Base-by-base conservation (phyloP, 2,888 invertebrate species). In the Tetheella fluctuosa region DNA sequence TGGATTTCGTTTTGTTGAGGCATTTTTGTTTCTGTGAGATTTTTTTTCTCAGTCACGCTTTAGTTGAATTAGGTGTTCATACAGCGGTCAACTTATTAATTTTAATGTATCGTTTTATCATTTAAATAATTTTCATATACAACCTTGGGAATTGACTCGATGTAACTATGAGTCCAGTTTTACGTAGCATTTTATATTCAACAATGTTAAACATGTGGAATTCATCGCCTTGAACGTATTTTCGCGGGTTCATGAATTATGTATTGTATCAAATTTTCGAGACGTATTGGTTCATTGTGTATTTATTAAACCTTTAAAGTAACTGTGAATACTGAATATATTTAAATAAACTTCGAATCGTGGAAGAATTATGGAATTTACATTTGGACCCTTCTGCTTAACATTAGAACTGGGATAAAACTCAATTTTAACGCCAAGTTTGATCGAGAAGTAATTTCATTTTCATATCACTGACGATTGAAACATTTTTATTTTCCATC, bases 271-370 rank as follows among this genome's bases (percentile, higher is more conserved):
- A 20, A 7, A 48, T 48, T 48, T 17, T 48, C 48, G 42, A 17
- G 8, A 48, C 20, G 20, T 20, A 48, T 48, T 7, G 48, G 48
- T 48, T 20, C 48, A 1, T 20, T 20, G 48, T 48, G 2, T 48
- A 5, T n/a, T n/a, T n/a, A n/a, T n/a, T 10, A 20, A 48, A 48
- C 48, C 48, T 48, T 48, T 48, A 48, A 48, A 48, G 20, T 48
- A 48, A 48, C 48, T 48, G 42, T 42, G 48, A 48, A 48, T 20
- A 48, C 20, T 42, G 48, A 48, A 48, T 20, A 48, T 48, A 48
- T 48, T 48, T 48, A 20, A 48, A 48, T 20, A 10, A 10, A 20
- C 17, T 42, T 48, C 7, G 17, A 13, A 15, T 39, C 39, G 10
- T 8, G 34, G 10, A 34, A 1, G 34, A 34, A 34, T 34, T 34